Conservation (phyloP, 2,797 vertebrate species). For the Mico argentatus region DNA sequence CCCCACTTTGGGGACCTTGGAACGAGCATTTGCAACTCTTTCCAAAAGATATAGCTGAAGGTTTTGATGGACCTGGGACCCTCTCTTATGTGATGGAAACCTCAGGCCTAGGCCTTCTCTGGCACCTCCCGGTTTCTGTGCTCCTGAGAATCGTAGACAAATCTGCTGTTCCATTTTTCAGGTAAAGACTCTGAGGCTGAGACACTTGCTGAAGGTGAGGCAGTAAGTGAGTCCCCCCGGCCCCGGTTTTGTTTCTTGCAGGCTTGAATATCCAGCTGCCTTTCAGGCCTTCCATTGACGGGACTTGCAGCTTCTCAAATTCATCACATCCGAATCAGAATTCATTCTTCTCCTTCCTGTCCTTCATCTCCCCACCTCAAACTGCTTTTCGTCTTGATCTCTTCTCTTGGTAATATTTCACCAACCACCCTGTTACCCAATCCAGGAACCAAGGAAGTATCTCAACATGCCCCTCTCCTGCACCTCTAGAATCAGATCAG, state of each 20-base stretch:
- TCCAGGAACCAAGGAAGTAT: neutral
- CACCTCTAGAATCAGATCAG: neutral
- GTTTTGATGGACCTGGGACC: neutral
- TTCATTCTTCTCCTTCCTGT: neutral
- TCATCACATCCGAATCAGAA: neutral
- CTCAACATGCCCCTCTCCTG: fast-evolving
- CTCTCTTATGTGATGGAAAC: neutral
- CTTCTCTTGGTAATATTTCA: neutral
- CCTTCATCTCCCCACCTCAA: neutral
- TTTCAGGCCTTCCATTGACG: neutral
- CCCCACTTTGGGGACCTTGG: neutral
- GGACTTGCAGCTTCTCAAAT: neutral
- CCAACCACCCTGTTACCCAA: neutral
- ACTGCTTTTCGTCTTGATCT: neutral
- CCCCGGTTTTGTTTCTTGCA: neutral
- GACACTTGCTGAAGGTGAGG: neutral
- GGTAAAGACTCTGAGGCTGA: neutral
- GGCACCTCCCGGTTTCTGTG: neutral
- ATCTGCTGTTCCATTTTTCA: neutral
- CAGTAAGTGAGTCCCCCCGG: neutral
- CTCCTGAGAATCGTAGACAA: neutral
- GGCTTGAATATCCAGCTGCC: neutral
- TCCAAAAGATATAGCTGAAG: neutral
- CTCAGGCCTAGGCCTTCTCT: neutral
- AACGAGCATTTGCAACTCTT: neutral